A percentile compares a stretch with the other conserved stretches of the same genome.
Conservation (phyloP, 2,888 invertebrate species). For the Lasius fuliginosus region DNA sequence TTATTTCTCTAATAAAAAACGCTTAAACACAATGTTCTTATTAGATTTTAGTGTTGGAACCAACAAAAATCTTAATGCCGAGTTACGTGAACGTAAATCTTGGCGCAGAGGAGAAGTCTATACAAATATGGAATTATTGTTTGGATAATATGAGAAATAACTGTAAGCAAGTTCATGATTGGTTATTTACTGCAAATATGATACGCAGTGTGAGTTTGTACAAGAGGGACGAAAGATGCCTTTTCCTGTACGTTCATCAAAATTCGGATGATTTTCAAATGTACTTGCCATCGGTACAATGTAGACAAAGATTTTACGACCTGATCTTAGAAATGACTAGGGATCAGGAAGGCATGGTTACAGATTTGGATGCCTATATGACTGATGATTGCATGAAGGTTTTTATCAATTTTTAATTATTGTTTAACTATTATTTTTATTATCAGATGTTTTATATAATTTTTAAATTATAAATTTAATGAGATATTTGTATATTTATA, state of each 20-base stretch:
- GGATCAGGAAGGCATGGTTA: slow-evolving; percentile 93
- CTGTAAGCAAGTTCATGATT: slow-evolving; percentile 96
- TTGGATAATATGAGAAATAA: slow-evolving; percentile 91
- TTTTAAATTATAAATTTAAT: neutral
- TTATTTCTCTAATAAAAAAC: slow-evolving; percentile 1
- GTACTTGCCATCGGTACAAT: slow-evolving; percentile 96
- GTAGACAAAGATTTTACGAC: slow-evolving; percentile 94
- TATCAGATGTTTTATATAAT: neutral
- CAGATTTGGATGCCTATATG: slow-evolving; percentile 92
- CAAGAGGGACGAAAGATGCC: slow-evolving; percentile 97
- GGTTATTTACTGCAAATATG: slow-evolving; percentile 96
- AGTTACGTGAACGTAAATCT: slow-evolving; percentile 98
- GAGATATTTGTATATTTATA: slow-evolving; percentile 82
- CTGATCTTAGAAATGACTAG: slow-evolving; percentile 95
- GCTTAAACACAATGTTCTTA: slow-evolving; percentile 60
- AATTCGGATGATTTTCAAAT: slow-evolving; percentile 99
- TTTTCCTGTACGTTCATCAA: slow-evolving; percentile 98
- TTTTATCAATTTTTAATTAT: slow-evolving; percentile 27
- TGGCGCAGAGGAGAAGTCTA: slow-evolving; percentile 96
- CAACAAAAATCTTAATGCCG: slow-evolving; percentile 97
- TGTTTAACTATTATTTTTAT: neutral
- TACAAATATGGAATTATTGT: slow-evolving; percentile 96
- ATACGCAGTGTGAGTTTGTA: slow-evolving; percentile 97
- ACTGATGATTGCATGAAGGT: slow-evolving; percentile 92
- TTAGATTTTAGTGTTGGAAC: slow-evolving; percentile 94